These are phyloP conservation scores for Hipparchia sbordonii DNA, from an alignment of 2,888 invertebrate genomes.

Conservation along the genomic window DNA sequence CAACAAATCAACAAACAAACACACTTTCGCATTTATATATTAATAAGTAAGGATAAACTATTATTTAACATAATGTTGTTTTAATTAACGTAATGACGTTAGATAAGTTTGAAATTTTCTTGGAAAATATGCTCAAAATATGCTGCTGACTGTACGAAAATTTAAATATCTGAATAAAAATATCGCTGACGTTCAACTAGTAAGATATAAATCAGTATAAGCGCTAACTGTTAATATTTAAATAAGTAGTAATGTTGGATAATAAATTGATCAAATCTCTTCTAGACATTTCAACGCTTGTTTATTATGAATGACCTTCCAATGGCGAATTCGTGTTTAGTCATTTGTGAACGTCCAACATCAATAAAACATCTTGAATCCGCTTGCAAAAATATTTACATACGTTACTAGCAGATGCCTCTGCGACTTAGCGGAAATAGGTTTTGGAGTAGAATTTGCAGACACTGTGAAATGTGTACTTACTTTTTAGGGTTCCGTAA, in stretches of 20 bases:
- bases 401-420: not conserved
- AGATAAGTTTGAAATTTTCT: not conserved
- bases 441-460: not conserved
- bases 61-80: no score
- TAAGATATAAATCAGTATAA: slow-evolving; percentile 50
- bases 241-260: slow-evolving; percentile 58
- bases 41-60: no score
- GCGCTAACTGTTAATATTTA: slow-evolving; percentile 69
- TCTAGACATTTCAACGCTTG: slow-evolving; percentile 51
- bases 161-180: slow-evolving; percentile 44
- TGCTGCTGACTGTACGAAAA: slow-evolving; percentile 34
- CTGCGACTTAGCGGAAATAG: no score
- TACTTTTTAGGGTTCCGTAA: no score
- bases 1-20: no score
- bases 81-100: no score
- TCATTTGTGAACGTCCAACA: slow-evolving; percentile 48
- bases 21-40: no score
- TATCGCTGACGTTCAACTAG: slow-evolving; percentile 51
- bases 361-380: slow-evolving; percentile 42
- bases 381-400: slow-evolving; percentile 43
- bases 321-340: slow-evolving; percentile 45
- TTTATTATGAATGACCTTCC: slow-evolving; percentile 49
- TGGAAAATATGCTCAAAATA: not conserved
- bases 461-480: no score
- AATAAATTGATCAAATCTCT: slow-evolving; percentile 56